Evolutionary conservation across 2,888 invertebrate genomes (phyloP), one percentile per base, ranked within the genome.

Genomic region (Bugulina stolonifera): DNA sequence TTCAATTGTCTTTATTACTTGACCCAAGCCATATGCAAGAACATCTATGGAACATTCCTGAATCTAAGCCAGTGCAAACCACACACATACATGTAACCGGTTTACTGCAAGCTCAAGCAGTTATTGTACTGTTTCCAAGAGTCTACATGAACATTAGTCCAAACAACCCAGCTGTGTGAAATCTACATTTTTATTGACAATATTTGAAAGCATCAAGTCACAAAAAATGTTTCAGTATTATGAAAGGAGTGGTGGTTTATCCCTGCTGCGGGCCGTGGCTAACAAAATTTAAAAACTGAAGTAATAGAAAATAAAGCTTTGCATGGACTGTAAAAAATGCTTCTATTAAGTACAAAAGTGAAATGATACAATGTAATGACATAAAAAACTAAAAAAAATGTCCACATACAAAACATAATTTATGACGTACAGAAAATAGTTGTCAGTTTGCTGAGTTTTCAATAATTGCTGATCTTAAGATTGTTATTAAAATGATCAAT

Each of bases 241-340:
- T 32, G 32, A 32, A 64, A 32, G 64, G 27, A 10, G 32, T 64
- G 27, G 64, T 27, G 64, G 22, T 64, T 64, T 32, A 64, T 64
- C 5, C 64, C 64, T 64, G 64, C 32, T 34, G 64, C n/a, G 64
- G 64, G 27, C 64, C 64, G 27, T 64, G 18, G 64, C 64, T 64
- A 64, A 64, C 64, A 64, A 32, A 57, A 64, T 27, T 27, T 64
- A 64, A 14, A 64, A 64, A 55, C 55, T 55, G n/a, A 55, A 27
- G 64, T 34, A 64, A 64, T 64, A 64, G 64, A 64, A 64, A 64
- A 64, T 64, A 64, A 64, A 64, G 64, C 64, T 64, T 64, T 57
- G 22, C n/a, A 64, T 22, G 64, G 64, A 64, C 64, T 64, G 64
- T 64, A 64, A 64, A 64, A 43, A 64, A 64, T 27, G 10, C 64